These are phyloP conservation scores for Amorpha juglandis DNA, from an alignment of 2,888 invertebrate genomes.

Conservation along the genomic window DNA sequence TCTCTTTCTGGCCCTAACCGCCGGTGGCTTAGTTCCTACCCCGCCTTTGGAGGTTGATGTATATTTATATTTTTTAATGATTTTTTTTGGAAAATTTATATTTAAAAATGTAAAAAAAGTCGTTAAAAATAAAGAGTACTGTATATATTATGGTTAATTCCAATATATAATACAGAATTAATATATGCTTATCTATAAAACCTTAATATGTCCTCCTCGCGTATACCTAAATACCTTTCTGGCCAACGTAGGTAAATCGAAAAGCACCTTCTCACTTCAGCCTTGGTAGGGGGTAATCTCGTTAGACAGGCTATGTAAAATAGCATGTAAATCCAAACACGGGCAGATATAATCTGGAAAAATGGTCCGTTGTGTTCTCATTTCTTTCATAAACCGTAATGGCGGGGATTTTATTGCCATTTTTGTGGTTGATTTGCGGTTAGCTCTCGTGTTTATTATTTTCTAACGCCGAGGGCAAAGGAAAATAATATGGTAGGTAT, in stretches of 20 bases:
- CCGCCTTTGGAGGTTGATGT: too few species aligned
- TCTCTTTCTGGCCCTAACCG: too few species aligned
- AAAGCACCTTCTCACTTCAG: constrained; percentile 13
- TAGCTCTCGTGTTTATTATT: background rate
- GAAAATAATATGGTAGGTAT: background rate
- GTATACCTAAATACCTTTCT: background rate
- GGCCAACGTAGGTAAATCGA: constrained; percentile 1
- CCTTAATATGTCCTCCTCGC: background rate
- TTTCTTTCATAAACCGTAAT: constrained; percentile 31
- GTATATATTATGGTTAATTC: too few species aligned
- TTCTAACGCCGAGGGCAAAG: background rate
- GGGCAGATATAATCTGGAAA: constrained; percentile 47
- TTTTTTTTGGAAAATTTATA: too few species aligned
- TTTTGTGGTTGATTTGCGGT: constrained; percentile 13
- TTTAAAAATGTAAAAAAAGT: too few species aligned
- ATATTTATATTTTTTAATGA: too few species aligned
- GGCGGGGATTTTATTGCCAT: constrained; percentile 18
- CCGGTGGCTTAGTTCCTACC: too few species aligned
- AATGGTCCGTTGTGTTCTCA: constrained; percentile 42
- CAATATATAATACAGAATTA: too few species aligned
- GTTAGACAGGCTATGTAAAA: constrained; percentile 43
- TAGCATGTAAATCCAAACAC: constrained; percentile 36
- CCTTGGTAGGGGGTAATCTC: constrained; percentile 9
- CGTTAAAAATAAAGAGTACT: too few species aligned
- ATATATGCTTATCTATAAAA: too few species aligned